Conservation (phyloP, 92 coral and sea anemone species). For the Palythoa grandis region DNA sequence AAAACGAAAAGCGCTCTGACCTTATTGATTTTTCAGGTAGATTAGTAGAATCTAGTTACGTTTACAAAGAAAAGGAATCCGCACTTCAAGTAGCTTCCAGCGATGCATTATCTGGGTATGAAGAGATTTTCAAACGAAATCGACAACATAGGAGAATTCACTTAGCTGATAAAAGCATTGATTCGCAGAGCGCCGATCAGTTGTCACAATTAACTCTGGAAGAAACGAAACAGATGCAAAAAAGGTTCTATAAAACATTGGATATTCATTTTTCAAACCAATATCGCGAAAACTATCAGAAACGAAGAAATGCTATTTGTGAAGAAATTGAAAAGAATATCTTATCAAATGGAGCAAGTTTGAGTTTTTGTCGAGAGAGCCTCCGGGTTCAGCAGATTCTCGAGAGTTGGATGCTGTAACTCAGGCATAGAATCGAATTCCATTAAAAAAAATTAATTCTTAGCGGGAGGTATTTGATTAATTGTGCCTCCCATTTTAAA, state of each 20-base stretch:
- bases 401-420: constrained; percentile 64
- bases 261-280: constrained; percentile 70
- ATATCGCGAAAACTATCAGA: constrained; percentile 47
- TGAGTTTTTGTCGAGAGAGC: constrained; percentile 65
- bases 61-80: constrained; percentile 9
- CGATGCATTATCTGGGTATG: neutral
- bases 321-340: constrained; percentile 65
- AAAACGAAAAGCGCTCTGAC: neutral
- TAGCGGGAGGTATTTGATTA: too few relatives aligned
- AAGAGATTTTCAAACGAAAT: constrained; percentile 10
- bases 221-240: constrained; percentile 4
- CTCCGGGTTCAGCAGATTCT: constrained; percentile 67
- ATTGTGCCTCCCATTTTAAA: too few relatives aligned
- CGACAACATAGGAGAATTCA: neutral
- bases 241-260: constrained; percentile 57
- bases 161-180: neutral
- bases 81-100: neutral
- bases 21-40: constrained; percentile 15
- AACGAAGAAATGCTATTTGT: constrained; percentile 81
- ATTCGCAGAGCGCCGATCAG: neutral
- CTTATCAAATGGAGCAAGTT: constrained; percentile 33
- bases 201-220: constrained; percentile 15
- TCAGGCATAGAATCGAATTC: neutral
- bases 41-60: neutral
- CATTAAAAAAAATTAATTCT: too few relatives aligned